Percentiles rank a stretch among this genome's conserved stretches.
Conservation (phyloP, 1,140 invertebrate species). For the Linepithema humile region DNA sequence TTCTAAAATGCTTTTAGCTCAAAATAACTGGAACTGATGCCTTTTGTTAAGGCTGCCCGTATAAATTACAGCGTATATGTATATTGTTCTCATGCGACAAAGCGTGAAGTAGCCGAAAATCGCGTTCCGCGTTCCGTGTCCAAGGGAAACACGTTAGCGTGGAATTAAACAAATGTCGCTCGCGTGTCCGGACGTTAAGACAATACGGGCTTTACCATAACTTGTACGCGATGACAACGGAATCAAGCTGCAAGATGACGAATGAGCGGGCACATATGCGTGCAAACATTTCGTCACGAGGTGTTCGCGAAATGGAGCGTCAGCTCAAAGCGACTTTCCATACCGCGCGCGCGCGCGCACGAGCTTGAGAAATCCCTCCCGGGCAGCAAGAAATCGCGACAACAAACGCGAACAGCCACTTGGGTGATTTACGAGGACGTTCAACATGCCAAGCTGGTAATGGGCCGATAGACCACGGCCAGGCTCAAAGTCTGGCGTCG, state of each 20-base stretch:
- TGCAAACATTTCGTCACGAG: slow-evolving; percentile 28
- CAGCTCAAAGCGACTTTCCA: slow-evolving; percentile 16
- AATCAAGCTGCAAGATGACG: slow-evolving; percentile 25
- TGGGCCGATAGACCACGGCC: slow-evolving; percentile 69
- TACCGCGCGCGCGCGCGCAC: neutral
- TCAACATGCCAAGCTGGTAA: slow-evolving; percentile 74
- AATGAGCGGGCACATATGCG: neutral
- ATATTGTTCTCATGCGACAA: neutral
- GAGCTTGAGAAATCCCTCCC: slow-evolving; percentile 7
- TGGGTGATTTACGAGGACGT: slow-evolving; percentile 72
- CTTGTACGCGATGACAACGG: neutral
- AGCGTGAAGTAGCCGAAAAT: neutral
- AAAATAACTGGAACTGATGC: neutral
- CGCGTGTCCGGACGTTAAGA: neutral
- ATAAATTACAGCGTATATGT: neutral
- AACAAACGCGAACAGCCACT: slow-evolving; percentile 59
- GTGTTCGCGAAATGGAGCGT: neutral
- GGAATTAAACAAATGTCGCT: slow-evolving; percentile 15
- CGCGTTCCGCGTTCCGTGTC: neutral
- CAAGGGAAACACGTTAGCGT: neutral
- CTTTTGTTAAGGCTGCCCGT: neutral
- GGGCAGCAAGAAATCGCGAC: slow-evolving; percentile 60
- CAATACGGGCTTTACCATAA: slow-evolving; percentile 10
- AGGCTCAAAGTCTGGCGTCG: slow-evolving; percentile 74
- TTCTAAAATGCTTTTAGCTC: neutral